Evolutionary conservation across 1,140 invertebrate genomes (phyloP), one percentile per base, ranked within the genome.

Genomic region (Drosophila cardini): DNA sequence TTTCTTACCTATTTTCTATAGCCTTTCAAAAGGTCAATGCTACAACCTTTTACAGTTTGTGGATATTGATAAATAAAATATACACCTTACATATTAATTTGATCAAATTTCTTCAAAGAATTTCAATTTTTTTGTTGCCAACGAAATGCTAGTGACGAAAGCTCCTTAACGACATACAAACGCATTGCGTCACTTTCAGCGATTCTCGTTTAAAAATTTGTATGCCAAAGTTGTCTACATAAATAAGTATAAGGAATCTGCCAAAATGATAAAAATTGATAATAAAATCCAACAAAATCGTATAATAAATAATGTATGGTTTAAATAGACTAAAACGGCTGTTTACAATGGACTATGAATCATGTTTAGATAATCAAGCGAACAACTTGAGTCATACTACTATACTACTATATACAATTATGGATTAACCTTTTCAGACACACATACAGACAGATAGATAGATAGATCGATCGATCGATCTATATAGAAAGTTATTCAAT

Each of bases 101-200:
- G n/a, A n/a, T n/a, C n/a, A n/a, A n/a, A n/a, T n/a, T n/a, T n/a
- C n/a, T n/a, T n/a, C n/a, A n/a, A n/a, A n/a, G n/a, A n/a, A n/a
- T n/a, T n/a, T n/a, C n/a, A n/a, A n/a, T n/a, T n/a, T n/a, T n/a
- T n/a, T n/a, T n/a, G n/a, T n/a, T n/a, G n/a, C n/a, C n/a, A n/a
- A n/a, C n/a, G n/a, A n/a, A n/a, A 26, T 26, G 21, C 21, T 26
- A 26, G 21, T 26, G 21, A 26, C 21, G 21, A 26, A 26, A 26
- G 21, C 5, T 4, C 21, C 21, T 26, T 26, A 0, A 26, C 21
- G 0, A 26, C 21, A n/a, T n/a, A n/a, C n/a, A n/a, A n/a, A n/a
- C n/a, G n/a, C n/a, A 52, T 52, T 52, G 48, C 48, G 48, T 52
- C 48, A 52, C 48, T 32, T 32, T n/a, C 21, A 26, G 11, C n/a